Base-by-base conservation (phyloP, 2,797 vertebrate genomes). In the Rhinella marina region DNA sequence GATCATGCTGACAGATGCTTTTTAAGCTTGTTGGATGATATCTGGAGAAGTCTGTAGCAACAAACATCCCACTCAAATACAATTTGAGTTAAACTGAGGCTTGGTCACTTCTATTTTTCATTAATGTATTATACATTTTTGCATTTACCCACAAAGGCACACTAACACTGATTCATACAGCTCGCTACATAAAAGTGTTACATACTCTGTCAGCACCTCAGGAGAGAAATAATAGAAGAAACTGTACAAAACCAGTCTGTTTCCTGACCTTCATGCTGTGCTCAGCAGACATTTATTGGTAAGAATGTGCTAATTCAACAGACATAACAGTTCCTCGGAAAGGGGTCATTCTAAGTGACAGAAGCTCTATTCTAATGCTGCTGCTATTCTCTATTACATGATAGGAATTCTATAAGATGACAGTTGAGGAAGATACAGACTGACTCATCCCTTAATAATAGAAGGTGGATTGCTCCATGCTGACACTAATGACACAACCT, bases 311-410 rank as follows among this genome's bases (percentile, higher is more conserved):
- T 89, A 89, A 86, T 89, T 87, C 75, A 86, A 84, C 73, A 89
- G 62, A 89, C 85, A 89, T 73, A 84, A 80, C 75, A 84, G 84
- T 72, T 86, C 75, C 64, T 86, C 14, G 11, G 72, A 66, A 89
- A 80, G 88, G 85, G 88, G 88, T 89, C 88, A 89, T 80, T 84
- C 79, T 89, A 87, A 82, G 64, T 89, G 85, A 86, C 88, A 89
- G 88, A 70, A 86, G 80, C 64, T 89, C 54, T 84, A 83, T 89
- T 86, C 81, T 86, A 73, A 72, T 84, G 75, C 81, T 64, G 81
- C 88, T 80, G 88, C 62, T 86, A 54, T 87, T 80, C 79, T 75
- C 64, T 77, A 54, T 84, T 81, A 86, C 85, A 86, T 89, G 88
- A 89, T 84, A 83, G 85, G 66, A 80, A 86, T 83, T 84, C 73